Evolutionary conservation across 2,888 invertebrate species (phyloP), one percentile per base, ranked within the genome.

Genomic region (Lithophane semibrunnea): DNA sequence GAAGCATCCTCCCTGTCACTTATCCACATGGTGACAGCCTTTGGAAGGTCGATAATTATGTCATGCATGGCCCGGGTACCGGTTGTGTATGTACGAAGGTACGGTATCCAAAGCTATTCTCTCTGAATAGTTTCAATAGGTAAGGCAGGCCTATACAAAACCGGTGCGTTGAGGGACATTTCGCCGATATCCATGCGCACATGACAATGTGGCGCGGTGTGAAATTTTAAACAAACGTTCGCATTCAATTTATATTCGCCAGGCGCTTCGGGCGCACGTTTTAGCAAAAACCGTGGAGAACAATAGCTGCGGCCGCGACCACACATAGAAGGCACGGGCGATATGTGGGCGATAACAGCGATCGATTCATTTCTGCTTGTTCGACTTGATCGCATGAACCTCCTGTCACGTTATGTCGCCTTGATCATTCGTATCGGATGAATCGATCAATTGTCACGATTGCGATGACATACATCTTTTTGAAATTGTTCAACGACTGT

Each of bases 181-280:
- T 88, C 85, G 70, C 85, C 87, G 83, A 87, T 92, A 91, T 89
- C 90, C 87, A 89, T 86, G 88, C 88, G 84, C 89, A 80, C 88
- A 88, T 87, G 88, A 87, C 88, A 88, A 84, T 89, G 81, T 80
- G 84, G 86, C 88, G 89, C 90, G 84, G 89, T 90, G 91, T 92
- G 92, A 93, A 93, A 92, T 92, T 92, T 92, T 92, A 92, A 93
- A 92, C 92, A 91, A 93, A 92, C 90, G 90, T 82, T 89, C 88
- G 88, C 90, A 92, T 92, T 92, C 92, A 93, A 93, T 94, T 94
- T 93, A 93, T 92, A 93, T 93, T 91, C 93, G 89, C 90, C 89
- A 86, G 87, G 90, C 91, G 89, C 88, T 88, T 82, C 89, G 75
- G 89, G 86, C 90, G 90, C 88, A 88, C 85, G 89, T 90, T 91